Evolutionary conservation across 2,888 invertebrate genomes (phyloP).

Genomic region (Drosophila meridiana): DNA sequence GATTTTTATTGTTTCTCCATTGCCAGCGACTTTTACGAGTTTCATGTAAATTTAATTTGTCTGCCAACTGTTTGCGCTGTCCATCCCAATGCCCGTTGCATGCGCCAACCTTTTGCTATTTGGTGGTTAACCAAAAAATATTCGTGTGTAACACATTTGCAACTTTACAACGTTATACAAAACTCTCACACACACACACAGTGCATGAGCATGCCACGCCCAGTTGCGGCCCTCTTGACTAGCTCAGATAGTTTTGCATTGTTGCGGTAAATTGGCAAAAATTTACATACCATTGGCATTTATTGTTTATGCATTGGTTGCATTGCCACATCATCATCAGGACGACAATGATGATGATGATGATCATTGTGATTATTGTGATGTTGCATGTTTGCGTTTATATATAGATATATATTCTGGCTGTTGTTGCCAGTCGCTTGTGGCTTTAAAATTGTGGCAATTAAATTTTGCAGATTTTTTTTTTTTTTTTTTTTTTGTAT

Average conservation of each 20-base stretch:
- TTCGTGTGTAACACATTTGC: conserved; percentile 69
- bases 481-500: neutral
- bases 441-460: conserved; percentile 71
- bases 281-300: conserved; percentile 77
- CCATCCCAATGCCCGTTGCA: conserved; percentile 7
- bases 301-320: conserved; percentile 76
- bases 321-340: conserved; percentile 40
- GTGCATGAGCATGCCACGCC: neutral
- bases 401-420: conserved; percentile 15
- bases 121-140: conserved; percentile 71
- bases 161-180: conserved; percentile 48
- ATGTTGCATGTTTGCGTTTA: conserved; percentile 14
- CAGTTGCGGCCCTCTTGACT: conserved; percentile 34
- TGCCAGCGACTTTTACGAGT: conserved; percentile 30
- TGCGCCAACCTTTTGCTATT: conserved; percentile 33
- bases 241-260: conserved; percentile 71
- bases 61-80: conserved; percentile 41
- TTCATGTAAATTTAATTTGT: conserved; percentile 71
- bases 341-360: conserved; percentile 14
- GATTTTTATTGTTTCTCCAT: conserved; percentile 31
- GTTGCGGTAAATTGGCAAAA: conserved; percentile 79
- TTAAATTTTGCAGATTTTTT: conserved; percentile 43
- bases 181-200: conserved; percentile 17
- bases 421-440: conserved; percentile 30
- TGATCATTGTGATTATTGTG: conserved; percentile 11